These are phyloP conservation scores for Euura saliciscinereae DNA, from an alignment of 1,140 invertebrate genomes.

Conservation along the genomic window DNA sequence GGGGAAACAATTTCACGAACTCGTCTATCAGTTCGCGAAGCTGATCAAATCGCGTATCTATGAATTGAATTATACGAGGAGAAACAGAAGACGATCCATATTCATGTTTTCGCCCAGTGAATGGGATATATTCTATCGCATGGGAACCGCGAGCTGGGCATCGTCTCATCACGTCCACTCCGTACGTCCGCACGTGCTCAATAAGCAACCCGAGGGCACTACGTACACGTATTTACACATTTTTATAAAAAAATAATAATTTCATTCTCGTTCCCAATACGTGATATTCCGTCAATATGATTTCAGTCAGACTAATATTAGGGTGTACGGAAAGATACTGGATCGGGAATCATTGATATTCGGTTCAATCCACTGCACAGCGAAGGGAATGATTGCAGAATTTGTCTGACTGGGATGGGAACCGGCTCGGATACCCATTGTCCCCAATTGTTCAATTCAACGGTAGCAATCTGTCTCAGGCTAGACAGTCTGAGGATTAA, in stretches of 20 bases:
- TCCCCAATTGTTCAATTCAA: conserved; percentile 44
- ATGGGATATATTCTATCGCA: conserved; percentile 42
- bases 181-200: background rate
- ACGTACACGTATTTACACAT: background rate
- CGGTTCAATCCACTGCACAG: no score
- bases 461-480: background rate
- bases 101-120: conserved; percentile 34
- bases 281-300: no score
- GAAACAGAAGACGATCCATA: conserved; percentile 39
- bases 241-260: background rate
- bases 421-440: conserved; percentile 27
- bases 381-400: no score
- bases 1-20: no score
- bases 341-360: no score
- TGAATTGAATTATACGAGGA: conserved; percentile 48
- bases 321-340: no score
- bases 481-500: background rate
- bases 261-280: no score
- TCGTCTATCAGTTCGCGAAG: background rate
- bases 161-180: conserved; percentile 39
- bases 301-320: no score
- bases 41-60: conserved; percentile 9
- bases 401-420: no score
- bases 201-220: background rate
- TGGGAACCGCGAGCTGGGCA: conserved; percentile 42